Evolutionary conservation across 2,888 invertebrate genomes (phyloP), one percentile per base, ranked within the genome.

Genomic region (Ceraclea dissimilis): DNA sequence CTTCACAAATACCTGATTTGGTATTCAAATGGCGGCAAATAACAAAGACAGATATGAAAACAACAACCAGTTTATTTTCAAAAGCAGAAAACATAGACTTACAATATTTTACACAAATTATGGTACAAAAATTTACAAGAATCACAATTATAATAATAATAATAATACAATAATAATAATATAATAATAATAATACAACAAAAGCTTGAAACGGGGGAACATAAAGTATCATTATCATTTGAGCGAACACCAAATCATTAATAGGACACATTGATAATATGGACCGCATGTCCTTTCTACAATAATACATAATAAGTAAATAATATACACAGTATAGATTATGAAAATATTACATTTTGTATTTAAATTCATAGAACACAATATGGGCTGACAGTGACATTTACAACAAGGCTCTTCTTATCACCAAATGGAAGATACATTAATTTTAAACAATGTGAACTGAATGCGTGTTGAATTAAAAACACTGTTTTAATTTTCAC

Each of bases 61-160:
- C 57, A 60, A 61, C 61, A 61, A 61, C 60, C 61, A 60, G 61
- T 61, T 61, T 61, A 61, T 61, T 61, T 61, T 60, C 61, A 61
- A 61, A 60, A 58, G 54, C 58, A 55, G 54, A 58, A 59, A 60
- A 57, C 57, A 61, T 59, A 59, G 58, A 55, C 54, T 56, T 61
- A 72, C 74, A 76, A 73, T 71, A n/a, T 39, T 8, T 26, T 39
- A 77, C 79, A 79, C 76, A 79, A 73, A 72, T 77, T 80, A 80
- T 79, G 72, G 76, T 80, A 80, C 79, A 80, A 81, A 80, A 79
- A 76, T 76, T 74, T 61, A 61, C 61, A 61, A 57, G 57, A 61
- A 61, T 61, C 61, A 61, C 59, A 59, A 61, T 58, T 70, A 71
- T 71, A 71, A 70, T 31, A 8, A 39, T 26, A 26, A n/a, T 39